Conservation (phyloP, 2,113 vertebrate species). For the Oxyruncus cristatus region DNA sequence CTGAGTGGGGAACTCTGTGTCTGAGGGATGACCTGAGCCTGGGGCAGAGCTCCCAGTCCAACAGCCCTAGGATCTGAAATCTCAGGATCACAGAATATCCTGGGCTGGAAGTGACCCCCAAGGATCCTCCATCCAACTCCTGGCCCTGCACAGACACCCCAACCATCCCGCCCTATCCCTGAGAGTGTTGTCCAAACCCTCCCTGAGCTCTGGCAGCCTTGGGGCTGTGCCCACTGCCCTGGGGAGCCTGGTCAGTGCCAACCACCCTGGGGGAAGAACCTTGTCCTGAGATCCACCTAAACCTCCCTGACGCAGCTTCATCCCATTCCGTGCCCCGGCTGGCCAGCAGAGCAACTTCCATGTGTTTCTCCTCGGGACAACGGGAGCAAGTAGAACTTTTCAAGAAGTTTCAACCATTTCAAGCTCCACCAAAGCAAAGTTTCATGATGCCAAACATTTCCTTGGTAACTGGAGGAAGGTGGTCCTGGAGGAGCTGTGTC, state of each 20-base stretch:
- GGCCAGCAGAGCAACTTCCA: not conserved
- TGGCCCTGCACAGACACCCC: not conserved
- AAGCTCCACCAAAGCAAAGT: not conserved
- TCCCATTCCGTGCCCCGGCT: not conserved
- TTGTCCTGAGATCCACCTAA: not conserved
- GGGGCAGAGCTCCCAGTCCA: not conserved
- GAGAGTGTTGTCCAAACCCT: rapidly evolving
- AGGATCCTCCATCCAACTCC: not conserved
- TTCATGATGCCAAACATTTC: not conserved
- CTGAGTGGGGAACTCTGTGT: not conserved
- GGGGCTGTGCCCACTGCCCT: not conserved
- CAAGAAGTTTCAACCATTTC: not conserved
- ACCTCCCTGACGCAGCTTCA: not conserved
- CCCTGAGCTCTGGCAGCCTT: not conserved
- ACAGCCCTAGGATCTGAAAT: not conserved
- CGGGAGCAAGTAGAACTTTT: not conserved
- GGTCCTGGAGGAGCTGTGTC: not conserved
- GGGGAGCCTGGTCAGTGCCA: not conserved
- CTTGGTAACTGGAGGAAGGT: not conserved
- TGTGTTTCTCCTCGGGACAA: rapidly evolving
- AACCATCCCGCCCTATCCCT: not conserved
- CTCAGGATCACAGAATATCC: not conserved
- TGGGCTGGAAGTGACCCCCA: not conserved
- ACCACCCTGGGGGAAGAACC: not conserved
- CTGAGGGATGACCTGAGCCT: not conserved